A percentile compares a stretch with the other conserved stretches of the same genome.
These are phyloP conservation scores for Lucilia sericata DNA, from an alignment of 1,140 invertebrate species.

Conservation along the genomic window DNA sequence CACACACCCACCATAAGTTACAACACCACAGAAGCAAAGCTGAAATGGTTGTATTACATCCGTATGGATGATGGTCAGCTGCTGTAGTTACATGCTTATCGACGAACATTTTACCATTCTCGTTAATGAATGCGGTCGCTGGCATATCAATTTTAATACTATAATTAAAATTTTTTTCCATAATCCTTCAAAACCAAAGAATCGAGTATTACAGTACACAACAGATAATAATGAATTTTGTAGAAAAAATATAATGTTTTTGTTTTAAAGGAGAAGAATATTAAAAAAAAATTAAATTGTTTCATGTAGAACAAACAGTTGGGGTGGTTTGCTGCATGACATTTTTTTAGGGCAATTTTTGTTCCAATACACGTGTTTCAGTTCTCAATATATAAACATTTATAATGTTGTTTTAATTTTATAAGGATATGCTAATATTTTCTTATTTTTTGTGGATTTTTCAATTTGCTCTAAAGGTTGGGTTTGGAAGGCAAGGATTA, in stretches of 20 bases:
- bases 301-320: no score
- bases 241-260: no score
- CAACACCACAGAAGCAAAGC: no score
- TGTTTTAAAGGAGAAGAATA: neutral
- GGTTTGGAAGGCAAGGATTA: no score
- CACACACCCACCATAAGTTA: neutral
- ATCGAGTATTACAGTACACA: neutral
- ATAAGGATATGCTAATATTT: no score
- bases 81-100: neutral
- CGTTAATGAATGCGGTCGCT: neutral
- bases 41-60: neutral
- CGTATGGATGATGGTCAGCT: neutral
- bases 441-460: no score
- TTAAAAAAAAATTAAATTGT: neutral
- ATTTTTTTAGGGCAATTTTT: neutral
- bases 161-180: neutral
- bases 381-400: neutral
- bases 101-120: no score
- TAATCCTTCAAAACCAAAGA: constrained; percentile 11
- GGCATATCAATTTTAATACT: constrained; percentile 4
- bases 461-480: no score
- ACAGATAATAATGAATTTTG: neutral
- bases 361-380: neutral
- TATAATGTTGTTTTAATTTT: no score
- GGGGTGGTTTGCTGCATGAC: no score